Evolutionary conservation across 2,113 vertebrate genomes (phyloP), one percentile per base, ranked within the genome.

Genomic region (Clarias gariepinus): DNA sequence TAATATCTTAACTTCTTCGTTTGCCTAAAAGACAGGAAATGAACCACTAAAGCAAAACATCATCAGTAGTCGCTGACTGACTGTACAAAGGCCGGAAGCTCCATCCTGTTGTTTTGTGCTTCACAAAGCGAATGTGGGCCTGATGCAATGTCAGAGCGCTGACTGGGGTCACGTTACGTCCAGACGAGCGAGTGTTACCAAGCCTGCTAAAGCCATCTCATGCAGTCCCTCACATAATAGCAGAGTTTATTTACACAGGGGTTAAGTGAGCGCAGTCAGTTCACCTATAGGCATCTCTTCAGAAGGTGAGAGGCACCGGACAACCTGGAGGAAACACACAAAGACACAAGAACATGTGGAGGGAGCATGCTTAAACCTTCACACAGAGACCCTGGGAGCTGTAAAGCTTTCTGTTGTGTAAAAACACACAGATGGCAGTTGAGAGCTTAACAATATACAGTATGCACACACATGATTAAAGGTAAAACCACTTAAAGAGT

Each of bases 11-110:
- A 28, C 1, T 28, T 7, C n/a, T 78, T 16, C 3, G 13, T 52
- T 11, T 77, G 3, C 10, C 1, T 23, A 12, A n/a, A 15, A 53
- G n/a, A 53, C 52, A 25, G 23, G 52, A 28, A 77, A 52, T 1
- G 52, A 19, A 58, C 28, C 77, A 41, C 68, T 82, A 88, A 78
- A 86, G 80, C 82, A 21, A 21, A 84, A 63, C 88, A 88, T 86
- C 71, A 90, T 86, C 71, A 90, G 89, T 87, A 90, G 90, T 88
- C 90, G 92, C 88, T 90, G 82, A 61, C 64, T 4, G 33, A 82
- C 63, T 3, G 68, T 52, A 94, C 93, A 94, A 93, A 93, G 69
- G 89, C 84, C 18, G 93, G 94, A 94, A 95, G 90, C 87, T 84
- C 73, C 87, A 84, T 74, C 85, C 85, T 86, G 90, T 91, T 23